Base-by-base conservation (phyloP, 2,888 invertebrate genomes). In the Caenorhabditis sp. region DNA sequence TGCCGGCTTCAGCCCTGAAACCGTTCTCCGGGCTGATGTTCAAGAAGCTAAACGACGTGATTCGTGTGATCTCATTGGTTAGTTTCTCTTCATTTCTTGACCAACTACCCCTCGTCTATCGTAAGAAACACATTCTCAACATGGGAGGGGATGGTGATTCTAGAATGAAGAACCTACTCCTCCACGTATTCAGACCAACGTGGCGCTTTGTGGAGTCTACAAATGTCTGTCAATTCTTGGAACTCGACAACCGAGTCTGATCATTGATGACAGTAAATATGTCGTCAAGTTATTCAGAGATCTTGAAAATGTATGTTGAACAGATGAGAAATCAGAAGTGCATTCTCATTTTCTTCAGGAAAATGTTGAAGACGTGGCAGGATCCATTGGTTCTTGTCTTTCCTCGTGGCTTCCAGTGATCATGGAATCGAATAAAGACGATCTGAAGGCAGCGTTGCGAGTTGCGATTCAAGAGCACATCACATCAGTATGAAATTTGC, bases 321-420 rank as follows among this genome's bases (percentile, higher is more conserved):
- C 13, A 11, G 32, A 6, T 32, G 5, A 32, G 5, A 32, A 9
- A 40, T 13, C 6, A 40, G 13, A 6, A 40, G 13, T 51, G n/a
- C n/a, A n/a, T n/a, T n/a, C n/a, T n/a, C n/a, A n/a, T n/a, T n/a
- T n/a, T n/a, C n/a, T 80, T 37, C 24, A 86, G 83, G 80, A 80
- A 32, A 68, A 40, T 0, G 18, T 9, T 2, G 85, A 87, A 32
- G 86, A 84, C 15, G 85, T 86, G 3, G 74, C 81, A 0, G 70
- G 78, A 24, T 74, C 85, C 0, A 78, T 85, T 6, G 83, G 84
- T 11, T 85, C 86, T 24, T 87, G 86, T 35, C 80, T 88, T 2
- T 82, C 80, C 9, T 65, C 78, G 11, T 88, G 87, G 87, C 78
- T 86, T 20, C 82, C 83, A 6, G 37, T 82, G 4, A 85, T 85